Percentiles rank a stretch among this genome's conserved stretches.
Evolutionary conservation across 2,888 invertebrate genomes (phyloP).

Genomic region (Sepiola atlantica): DNA sequence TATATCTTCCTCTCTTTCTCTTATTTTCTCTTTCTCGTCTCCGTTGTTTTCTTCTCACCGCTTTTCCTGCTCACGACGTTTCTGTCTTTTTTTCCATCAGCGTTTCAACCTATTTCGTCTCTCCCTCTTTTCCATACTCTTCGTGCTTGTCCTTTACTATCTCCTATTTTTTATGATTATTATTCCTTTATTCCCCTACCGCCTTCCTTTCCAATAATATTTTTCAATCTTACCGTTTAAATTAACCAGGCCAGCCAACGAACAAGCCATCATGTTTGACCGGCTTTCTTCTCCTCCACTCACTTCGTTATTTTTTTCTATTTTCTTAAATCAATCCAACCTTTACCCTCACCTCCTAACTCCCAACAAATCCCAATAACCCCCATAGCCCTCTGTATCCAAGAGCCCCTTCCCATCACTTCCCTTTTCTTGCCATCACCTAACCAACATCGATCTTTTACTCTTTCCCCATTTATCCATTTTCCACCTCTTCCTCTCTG

Average conservation of each 20-base stretch:
- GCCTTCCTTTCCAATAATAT: not conserved
- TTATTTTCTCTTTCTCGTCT: not conserved
- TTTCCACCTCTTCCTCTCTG: not conserved
- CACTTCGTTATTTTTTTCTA: not conserved
- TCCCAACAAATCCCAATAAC: no score
- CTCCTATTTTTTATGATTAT: no score
- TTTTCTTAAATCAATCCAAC: not conserved
- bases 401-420: not conserved
- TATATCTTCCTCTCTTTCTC: not conserved
- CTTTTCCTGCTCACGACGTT: not conserved
- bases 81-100: no score
- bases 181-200: not conserved
- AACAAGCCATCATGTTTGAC: not conserved
- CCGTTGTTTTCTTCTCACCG: not conserved
- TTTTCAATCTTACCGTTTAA: not conserved
- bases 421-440: not conserved
- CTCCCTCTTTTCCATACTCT: no score
- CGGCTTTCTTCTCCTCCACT: not conserved
- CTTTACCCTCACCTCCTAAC: not conserved
- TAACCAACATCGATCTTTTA: slow-evolving; percentile 18
- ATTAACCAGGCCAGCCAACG: not conserved
- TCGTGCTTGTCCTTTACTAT: no score
- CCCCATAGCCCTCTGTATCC: not conserved
- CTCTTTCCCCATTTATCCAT: not conserved
- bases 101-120: no score